Evolutionary conservation across 2,113 vertebrate genomes (phyloP).

Genomic region (Aplodontia rufa): DNA sequence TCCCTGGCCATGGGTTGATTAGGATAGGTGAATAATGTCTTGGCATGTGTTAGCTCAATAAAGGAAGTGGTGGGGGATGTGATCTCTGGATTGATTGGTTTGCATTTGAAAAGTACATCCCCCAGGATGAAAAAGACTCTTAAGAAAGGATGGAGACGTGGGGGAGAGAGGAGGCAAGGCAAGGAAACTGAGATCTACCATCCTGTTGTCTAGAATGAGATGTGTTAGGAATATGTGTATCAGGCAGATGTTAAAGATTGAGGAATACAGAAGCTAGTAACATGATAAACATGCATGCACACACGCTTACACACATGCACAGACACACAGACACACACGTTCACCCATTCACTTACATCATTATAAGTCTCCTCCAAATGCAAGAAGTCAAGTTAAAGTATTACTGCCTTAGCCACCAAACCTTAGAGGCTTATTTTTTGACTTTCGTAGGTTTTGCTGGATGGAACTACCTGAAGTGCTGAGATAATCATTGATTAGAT

Average conservation of each 20-base stretch:
- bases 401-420: neutral
- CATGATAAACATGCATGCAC: neutral
- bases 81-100: neutral
- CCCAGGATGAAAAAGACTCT: neutral
- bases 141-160: neutral
- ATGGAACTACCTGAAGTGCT: neutral
- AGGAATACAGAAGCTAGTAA: neutral
- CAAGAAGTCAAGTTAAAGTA: neutral
- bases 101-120: neutral
- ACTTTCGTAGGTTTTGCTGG: neutral
- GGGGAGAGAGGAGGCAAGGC: neutral
- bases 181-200: too few species aligned
- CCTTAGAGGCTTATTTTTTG: neutral
- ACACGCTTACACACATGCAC: neutral
- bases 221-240: neutral
- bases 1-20: neutral
- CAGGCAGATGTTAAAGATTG: neutral
- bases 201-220: neutral
- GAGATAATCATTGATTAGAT: neutral
- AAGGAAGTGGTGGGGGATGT: neutral
- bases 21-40: neutral
- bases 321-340: neutral
- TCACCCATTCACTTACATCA: neutral
- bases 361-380: neutral
- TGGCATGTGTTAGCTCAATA: neutral